Evolutionary conservation across 2,113 vertebrate species (phyloP), one percentile per base, ranked within the genome.

Genomic region (Scomber japonicus): DNA sequence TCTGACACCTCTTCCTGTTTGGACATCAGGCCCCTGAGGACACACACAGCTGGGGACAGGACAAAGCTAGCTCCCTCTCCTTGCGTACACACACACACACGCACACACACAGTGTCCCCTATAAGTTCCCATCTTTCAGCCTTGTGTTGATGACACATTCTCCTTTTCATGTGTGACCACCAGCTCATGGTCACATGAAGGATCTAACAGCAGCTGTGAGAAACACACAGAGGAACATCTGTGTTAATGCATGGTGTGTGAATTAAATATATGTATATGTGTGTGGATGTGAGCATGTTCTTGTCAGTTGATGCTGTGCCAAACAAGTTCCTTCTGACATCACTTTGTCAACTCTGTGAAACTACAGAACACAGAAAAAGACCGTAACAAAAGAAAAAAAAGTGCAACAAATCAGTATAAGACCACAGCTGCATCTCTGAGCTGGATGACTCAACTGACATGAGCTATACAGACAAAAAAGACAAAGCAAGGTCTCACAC

Each of bases 1-100:
- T 91, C 82, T 92, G 92, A 93, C 88, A 91, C 83, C 82, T 88
- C 86, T 89, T 91, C 91, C 91, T 92, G 89, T 92, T 91, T 88
- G 87, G 85, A 92, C 88, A 89, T 75, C 75, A 74, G 71, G 78
- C 77, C 88, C 91, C 81, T 49, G 54, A 84, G 88, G 87, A 90
- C 74, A 82, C 83, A 80, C 80, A 74, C 83, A 91, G 90, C 89
- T 90, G 86, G 87, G 85, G 75, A 82, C 2, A 16, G 82, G 62
- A 89, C 85, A 89, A 86, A 81, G 77, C 77, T 61, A 49, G 19
- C 62, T 74, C 61, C 72, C 71, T 84, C 63, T 66, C 17, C 45
- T 35, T 79, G 49, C 35, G 71, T 62, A 16, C 65, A n/a, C 60
- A 59, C 19, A 62, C 70, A 72, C 66, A 75, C 59, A 79, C 60